A percentile compares a stretch with the other conserved stretches of the same genome.
Conservation (phyloP, 2,113 vertebrate genomes). For the Diphyllodes magnificus region DNA sequence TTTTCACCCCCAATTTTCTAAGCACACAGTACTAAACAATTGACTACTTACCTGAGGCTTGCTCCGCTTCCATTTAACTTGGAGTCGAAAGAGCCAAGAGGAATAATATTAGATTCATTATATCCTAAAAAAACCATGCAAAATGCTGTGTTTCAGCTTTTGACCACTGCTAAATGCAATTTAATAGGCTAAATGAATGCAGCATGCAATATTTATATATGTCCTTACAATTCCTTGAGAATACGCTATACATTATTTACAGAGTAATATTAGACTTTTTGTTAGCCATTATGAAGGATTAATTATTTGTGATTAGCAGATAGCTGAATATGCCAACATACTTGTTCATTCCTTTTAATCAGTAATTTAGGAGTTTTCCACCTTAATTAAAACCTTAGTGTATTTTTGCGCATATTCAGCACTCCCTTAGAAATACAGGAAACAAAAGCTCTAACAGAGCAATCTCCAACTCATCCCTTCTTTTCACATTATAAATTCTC, state of each 20-base stretch:
- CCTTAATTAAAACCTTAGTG: neutral
- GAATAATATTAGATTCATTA: neutral
- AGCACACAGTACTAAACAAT: neutral
- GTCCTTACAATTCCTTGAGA: neutral
- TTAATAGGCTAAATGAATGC: neutral
- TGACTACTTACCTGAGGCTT: neutral
- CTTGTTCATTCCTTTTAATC: neutral
- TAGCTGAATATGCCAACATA: neutral
- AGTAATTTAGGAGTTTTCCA: neutral
- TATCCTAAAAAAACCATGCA: neutral
- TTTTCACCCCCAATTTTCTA: neutral
- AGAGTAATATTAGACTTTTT: neutral
- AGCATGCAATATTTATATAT: neutral
- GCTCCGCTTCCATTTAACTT: neutral
- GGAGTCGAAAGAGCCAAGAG: neutral
- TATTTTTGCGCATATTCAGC: neutral
- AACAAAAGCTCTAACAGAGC: neutral
- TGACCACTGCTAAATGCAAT: neutral
- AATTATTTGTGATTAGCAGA: neutral
- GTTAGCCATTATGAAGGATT: neutral
- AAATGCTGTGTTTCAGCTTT: neutral
- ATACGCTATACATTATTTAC: neutral
- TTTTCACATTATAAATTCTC: neutral
- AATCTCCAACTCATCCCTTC: neutral
- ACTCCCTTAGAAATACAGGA: neutral